These are phyloP conservation scores for Seira sanloemensis DNA, from an alignment of 2,888 invertebrate genomes.

Conservation along the genomic window DNA sequence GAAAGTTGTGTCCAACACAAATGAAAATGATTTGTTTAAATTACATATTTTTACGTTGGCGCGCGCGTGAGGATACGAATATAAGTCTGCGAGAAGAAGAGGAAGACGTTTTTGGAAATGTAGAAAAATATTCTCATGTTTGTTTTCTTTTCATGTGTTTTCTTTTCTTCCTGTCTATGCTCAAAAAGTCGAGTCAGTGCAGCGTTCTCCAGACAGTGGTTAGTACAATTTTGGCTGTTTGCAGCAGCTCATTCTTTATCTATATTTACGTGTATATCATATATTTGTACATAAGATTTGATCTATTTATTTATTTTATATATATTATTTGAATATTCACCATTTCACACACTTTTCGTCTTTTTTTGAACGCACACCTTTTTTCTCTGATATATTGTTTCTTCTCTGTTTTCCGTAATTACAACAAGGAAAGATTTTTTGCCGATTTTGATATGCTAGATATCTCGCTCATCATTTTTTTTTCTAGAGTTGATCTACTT, in stretches of 20 bases:
- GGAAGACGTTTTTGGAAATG: neutral
- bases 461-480: no score
- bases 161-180: slow-evolving; percentile 40
- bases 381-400: neutral
- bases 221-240: slow-evolving; percentile 68
- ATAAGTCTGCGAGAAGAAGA: no score
- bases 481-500: neutral
- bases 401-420: neutral
- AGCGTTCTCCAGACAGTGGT: slow-evolving; percentile 69
- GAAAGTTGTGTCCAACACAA: neutral
- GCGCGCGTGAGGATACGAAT: no score
- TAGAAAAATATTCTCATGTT: slow-evolving; percentile 11
- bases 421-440: no score
- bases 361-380: neutral
- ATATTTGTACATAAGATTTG: slow-evolving; percentile 12
- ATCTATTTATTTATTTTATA: slow-evolving; percentile 14
- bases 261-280: slow-evolving; percentile 23
- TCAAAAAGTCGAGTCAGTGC: slow-evolving; percentile 67
- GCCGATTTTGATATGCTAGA: no score
- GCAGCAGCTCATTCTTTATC: slow-evolving; percentile 62
- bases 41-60: no score
- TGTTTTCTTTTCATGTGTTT: slow-evolving; percentile 47
- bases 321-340: no score
- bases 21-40: no score
- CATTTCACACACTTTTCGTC: neutral